Base-by-base conservation (phyloP, 2,888 invertebrate species). In the Notodromas monacha region DNA sequence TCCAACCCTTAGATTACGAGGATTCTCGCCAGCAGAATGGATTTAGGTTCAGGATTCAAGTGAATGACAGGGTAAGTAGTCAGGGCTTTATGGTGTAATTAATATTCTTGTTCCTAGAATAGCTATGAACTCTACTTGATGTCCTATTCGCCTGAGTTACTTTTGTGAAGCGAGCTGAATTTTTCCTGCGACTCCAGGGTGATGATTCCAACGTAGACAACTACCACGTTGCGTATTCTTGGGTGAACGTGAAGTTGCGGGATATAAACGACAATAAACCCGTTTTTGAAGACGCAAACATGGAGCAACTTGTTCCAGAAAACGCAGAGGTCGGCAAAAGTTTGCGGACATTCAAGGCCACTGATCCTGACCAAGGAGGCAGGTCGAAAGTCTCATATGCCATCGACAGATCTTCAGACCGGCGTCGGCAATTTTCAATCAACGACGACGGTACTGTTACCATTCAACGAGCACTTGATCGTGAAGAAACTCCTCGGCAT, bases 231-330 rank as follows among this genome's bases (percentile, higher is more conserved):
- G 84, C 84, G 35, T 77, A 77, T 51, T 79, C 84, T 2, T 79
- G 77, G 73, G 79, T 86, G 33, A 72, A 73, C 36, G 77, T 86
- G 15, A 73, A 70, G 45, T 57, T 96, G 35, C 61, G 74, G 35
- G 92, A 92, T 49, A 46, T 53, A 35, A 92, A 92, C 55, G 89
- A 92, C 58, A 89, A 89, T 57, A 76, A 77, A 48, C 89, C 89
- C 4, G 70, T 72, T 44, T 86, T 79, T 47, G 79, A 84, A 44
- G 63, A 69, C 37, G 74, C 84, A 29, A 79, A 81, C 47, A 79
- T 86, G 41, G 81, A 77, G 54, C 72, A 72, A 3, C 68, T 68
- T 10, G 76, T 81, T 2, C 68, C 66, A 43, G 89, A 92, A 51
- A 79, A 86, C 48, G 76, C 79, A 2, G 68, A 69, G 45, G 67